Base-by-base conservation (phyloP, 2,888 invertebrate species). In the Perizoma affinitatum region DNA sequence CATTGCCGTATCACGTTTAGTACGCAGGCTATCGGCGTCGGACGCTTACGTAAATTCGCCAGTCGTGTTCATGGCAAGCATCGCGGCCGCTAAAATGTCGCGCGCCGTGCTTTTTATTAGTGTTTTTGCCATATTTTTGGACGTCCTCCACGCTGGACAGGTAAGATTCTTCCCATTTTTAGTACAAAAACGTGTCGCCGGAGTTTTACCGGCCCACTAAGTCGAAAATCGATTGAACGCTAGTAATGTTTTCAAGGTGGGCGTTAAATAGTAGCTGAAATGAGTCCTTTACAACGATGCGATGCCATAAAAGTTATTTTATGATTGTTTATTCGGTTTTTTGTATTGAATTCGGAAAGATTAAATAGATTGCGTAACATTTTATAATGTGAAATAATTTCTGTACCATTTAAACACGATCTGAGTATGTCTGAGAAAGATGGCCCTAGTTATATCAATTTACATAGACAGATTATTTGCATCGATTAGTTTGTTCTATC, bases 31-130 rank as follows among this genome's bases (percentile, higher is more conserved):
- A 85, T 82, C 83, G 83, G 87, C 87, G 88, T 84, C 78, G 75
- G 75, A 81, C 72, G 73, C 76, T 76, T 82, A 90, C 90, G 90
- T 87, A 82, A 74, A 72, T 67, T 77, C 70, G 77, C 76, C 82
- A 82, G 81, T 82, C 83, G 79, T 78, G 77, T 73, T 67, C 68
- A 22, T 78, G 78, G 74, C 80, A 80, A 84, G 85, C 82, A 80
- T 71, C 87, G 90, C 90, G 90, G 86, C 86, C 89, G 91, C 92
- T 83, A 93, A 86, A 85, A 94, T 94, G 94, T 88, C 93, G 94
- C 94, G 93, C 85, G 93, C 92, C 89, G 92, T 93, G 88, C 90
- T 93, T 86, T 90, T 93, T 89, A 86, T 93, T 84, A 91, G 93
- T 93, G 93, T 93, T 85, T 92, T 93, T 87, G 89, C 91, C 86